These are phyloP conservation scores for Callipepla squamata DNA, from an alignment of 2,113 vertebrate genomes.

Conservation along the genomic window DNA sequence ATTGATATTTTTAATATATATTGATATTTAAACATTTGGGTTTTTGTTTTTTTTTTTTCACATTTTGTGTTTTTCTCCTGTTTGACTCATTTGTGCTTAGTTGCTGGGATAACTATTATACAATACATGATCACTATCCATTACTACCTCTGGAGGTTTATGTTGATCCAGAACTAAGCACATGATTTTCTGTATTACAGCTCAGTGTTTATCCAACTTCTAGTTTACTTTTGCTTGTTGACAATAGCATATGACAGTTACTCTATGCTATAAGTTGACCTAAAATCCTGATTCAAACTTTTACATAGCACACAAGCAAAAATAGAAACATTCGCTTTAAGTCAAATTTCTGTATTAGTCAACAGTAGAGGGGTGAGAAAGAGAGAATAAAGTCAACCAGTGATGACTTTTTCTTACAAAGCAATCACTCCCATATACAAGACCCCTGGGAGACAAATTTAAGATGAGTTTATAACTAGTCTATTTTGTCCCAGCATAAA, in stretches of 20 bases:
- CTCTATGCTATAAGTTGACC: background rate
- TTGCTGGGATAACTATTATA: background rate
- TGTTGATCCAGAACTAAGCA: background rate
- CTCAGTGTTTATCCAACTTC: background rate
- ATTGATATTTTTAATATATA: too few relatives aligned
- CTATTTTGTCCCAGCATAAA: background rate
- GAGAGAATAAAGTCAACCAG: background rate
- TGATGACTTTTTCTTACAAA: background rate
- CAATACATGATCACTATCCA: background rate
- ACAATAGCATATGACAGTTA: background rate
- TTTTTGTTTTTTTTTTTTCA: background rate
- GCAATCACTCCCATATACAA: background rate
- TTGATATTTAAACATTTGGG: too few relatives aligned
- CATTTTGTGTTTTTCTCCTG: background rate
- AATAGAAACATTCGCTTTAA: background rate
- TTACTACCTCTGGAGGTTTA: background rate
- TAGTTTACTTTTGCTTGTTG: background rate
- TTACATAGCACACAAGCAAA: background rate
- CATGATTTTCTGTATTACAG: background rate
- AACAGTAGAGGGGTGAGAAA: background rate
- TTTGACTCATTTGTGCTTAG: background rate
- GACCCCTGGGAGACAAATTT: background rate
- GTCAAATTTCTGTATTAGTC: background rate
- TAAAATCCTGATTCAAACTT: background rate
- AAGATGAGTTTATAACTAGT: background rate